These are phyloP conservation scores for Gryon sp. DNA, from an alignment of 1,140 invertebrate species.

Conservation along the genomic window DNA sequence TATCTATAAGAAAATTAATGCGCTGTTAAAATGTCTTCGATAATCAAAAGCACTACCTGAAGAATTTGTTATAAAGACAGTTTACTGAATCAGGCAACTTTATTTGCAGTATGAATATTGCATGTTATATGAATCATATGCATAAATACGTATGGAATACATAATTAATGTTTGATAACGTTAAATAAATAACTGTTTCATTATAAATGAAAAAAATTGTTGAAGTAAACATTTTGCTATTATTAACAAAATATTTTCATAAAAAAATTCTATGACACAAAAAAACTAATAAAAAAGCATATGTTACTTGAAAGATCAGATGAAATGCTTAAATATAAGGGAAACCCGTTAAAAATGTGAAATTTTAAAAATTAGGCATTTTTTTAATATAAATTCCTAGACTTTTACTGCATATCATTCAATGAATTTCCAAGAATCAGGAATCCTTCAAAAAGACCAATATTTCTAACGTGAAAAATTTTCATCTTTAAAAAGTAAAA, in stretches of 20 bases:
- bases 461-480: background rate
- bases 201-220: slow-evolving; percentile 18
- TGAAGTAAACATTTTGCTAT: too few species aligned
- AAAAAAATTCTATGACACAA: too few species aligned
- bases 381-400: background rate
- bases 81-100: slow-evolving; percentile 38
- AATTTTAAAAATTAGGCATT: too few species aligned
- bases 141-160: slow-evolving; percentile 6
- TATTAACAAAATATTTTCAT: too few species aligned
- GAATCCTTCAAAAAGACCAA: background rate
- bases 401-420: slow-evolving; percentile 22
- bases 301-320: too few species aligned
- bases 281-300: too few species aligned
- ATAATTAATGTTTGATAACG: background rate
- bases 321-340: too few species aligned
- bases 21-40: slow-evolving; percentile 45
- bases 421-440: slow-evolving; percentile 9
- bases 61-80: slow-evolving; percentile 44
- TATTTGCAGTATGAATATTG: slow-evolving; percentile 45
- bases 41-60: slow-evolving; percentile 60
- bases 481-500: too few species aligned
- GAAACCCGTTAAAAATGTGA: too few species aligned
- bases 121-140: slow-evolving; percentile 31
- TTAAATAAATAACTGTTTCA: slow-evolving; percentile 6
- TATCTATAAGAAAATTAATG: slow-evolving; percentile 21